These are phyloP conservation scores for Zootoca vivipara DNA, from an alignment of 2,113 vertebrate genomes.

Conservation along the genomic window DNA sequence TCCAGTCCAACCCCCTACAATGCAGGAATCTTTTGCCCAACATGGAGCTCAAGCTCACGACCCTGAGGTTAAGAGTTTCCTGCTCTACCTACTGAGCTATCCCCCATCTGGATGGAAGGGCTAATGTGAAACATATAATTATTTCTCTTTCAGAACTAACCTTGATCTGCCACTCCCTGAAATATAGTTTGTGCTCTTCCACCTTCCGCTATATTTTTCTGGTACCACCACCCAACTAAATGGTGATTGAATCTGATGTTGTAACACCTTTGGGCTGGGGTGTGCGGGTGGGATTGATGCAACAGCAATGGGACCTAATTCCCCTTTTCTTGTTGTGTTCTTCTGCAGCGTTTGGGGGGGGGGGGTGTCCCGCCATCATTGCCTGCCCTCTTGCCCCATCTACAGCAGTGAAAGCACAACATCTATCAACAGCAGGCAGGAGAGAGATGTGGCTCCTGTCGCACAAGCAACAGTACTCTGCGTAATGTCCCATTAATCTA, in stretches of 20 bases:
- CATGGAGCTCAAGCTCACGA: no score
- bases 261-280: neutral
- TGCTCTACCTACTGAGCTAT: no score
- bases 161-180: neutral
- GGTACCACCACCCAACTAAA: neutral
- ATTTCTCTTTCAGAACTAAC: neutral
- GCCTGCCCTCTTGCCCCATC: neutral
- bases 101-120: neutral
- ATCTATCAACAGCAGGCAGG: neutral
- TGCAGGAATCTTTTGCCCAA: no score
- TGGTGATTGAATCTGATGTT: neutral
- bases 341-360: neutral
- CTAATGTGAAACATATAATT: neutral
- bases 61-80: no score
- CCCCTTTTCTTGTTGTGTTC: neutral
- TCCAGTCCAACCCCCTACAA: no score
- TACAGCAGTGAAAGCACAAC: neutral
- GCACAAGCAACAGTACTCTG: neutral
- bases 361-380: no score
- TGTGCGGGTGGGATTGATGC: no score
- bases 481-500: neutral
- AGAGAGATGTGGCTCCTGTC: neutral
- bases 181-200: neutral
- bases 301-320: no score
- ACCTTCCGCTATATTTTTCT: neutral